Base-by-base conservation (phyloP, 1,140 invertebrate genomes). In the Steinernema feltiae region DNA sequence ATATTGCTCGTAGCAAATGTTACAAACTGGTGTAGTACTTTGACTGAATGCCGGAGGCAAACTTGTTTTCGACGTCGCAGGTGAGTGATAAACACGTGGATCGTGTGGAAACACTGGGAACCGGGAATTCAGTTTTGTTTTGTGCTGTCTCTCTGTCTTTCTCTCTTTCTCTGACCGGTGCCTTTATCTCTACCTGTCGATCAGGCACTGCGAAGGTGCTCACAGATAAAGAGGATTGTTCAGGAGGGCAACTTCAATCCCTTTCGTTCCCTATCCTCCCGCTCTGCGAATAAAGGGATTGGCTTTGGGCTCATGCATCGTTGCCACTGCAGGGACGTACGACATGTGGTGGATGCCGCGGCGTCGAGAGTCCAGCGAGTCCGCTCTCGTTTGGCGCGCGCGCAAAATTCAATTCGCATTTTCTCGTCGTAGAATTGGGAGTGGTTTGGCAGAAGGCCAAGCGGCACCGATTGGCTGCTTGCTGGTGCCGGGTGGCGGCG, bases 391-490 rank as follows among this genome's bases (percentile, higher is more conserved):
- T 63, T 63, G 53, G 53, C 53, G 53, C 53, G 24, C 24, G 53
- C 53, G 24, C 53, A 63, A 63, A 63, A 63, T 63, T 63, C 53
- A 63, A 63, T 63, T 63, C 53, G 53, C 24, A 27, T 17, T 63
- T 17, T 63, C 24, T 12, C 15, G 15, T 63, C 53, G 7, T 41
- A 21, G 53, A 63, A 27, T 18, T 17, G 72, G 72, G 72, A n/a
- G 72, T 3, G 41, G 72, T 35, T 73, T 73, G 72, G 72, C 72
- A 15, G 32, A 1, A 7, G n/a, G 32, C 72, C 72, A 73, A 73
- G 72, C 24, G 24, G 53, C 53, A 21, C 53, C 24, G 15, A 63
- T 63, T 63, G 53, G 53, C 53, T 63, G 53, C 24, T 63, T 27
- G 12, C 7, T 27, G 72, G 72, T 73, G 72, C 72, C 72, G 41